phyloP scores from a whole-genome alignment of 2,888 invertebrate genomes.

The Parnassius apollo region DNA sequence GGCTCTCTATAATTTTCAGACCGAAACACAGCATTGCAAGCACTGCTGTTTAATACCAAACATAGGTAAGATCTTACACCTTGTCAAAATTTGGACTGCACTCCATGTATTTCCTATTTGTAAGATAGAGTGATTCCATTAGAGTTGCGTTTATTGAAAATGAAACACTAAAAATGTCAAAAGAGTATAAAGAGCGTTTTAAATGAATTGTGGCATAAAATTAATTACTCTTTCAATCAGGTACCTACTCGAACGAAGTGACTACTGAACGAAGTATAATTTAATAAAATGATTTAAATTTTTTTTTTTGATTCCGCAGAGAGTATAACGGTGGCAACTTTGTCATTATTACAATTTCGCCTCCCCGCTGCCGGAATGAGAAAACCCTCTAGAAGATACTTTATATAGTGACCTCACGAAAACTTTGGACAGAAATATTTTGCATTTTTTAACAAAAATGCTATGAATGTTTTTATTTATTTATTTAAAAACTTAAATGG shows the following conservation, averaged over 20 bases:
- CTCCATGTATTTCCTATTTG: too few species aligned
- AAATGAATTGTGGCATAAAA: slow-evolving; percentile 27
- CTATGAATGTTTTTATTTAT: too few species aligned
- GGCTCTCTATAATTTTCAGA: too few species aligned
- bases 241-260: slow-evolving; percentile 20
- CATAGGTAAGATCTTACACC: too few species aligned
- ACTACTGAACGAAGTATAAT: slow-evolving; percentile 28
- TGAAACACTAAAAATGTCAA: too few species aligned
- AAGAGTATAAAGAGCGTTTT: not conserved
- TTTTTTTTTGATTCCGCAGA: slow-evolving; percentile 17
- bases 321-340: slow-evolving; percentile 25
- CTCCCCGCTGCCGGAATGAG: slow-evolving; percentile 9
- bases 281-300: slow-evolving; percentile 35
- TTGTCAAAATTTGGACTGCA: too few species aligned
- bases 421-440: slow-evolving; percentile 14
- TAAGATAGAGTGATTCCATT: too few species aligned
- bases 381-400: slow-evolving; percentile 17
- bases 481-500: too few species aligned
- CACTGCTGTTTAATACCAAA: too few species aligned
- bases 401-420: slow-evolving; percentile 17
- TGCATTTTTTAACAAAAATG: too few species aligned
- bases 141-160: too few species aligned
- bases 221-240: slow-evolving; percentile 18
- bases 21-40: too few species aligned
- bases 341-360: slow-evolving; percentile 22